A percentile compares a stretch with the other conserved stretches of the same genome.
Conservation (phyloP, 2,888 invertebrate genomes). For the Napeogenes sylphis region DNA sequence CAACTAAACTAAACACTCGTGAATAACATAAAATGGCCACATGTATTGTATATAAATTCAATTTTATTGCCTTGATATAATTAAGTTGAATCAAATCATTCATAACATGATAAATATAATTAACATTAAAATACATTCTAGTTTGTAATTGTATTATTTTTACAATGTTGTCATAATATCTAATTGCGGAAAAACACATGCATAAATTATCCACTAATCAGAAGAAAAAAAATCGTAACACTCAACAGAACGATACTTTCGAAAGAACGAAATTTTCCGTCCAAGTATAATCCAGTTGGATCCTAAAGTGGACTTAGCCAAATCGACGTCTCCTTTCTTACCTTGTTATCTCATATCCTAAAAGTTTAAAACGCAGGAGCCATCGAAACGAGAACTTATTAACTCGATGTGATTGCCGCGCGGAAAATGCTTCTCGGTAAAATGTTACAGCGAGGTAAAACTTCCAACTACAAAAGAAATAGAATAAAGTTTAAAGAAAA, state of each 20-base stretch:
- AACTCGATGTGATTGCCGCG: slow-evolving; percentile 76
- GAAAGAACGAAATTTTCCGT: slow-evolving; percentile 5
- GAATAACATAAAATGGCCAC: too few species aligned
- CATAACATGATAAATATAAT: too few species aligned
- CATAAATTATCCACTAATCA: background rate
- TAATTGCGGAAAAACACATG: background rate
- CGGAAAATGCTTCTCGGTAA: slow-evolving; percentile 69
- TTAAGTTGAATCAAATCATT: too few species aligned
- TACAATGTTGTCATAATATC: too few species aligned
- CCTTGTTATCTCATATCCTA: slow-evolving; percentile 77
- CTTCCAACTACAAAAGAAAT: slow-evolving; percentile 72
- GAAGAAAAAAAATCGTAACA: background rate
- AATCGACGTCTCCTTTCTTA: slow-evolving; percentile 70
- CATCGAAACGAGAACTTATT: slow-evolving; percentile 76
- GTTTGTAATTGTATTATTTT: too few species aligned
- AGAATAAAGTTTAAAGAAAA: slow-evolving; percentile 68
- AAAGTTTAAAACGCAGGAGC: slow-evolving; percentile 76
- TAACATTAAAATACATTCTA: too few species aligned
- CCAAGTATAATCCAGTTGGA: slow-evolving; percentile 16
- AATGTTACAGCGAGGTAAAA: slow-evolving; percentile 74
- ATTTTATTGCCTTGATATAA: too few species aligned
- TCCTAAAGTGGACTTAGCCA: slow-evolving; percentile 65
- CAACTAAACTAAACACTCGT: too few species aligned
- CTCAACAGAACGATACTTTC: background rate
- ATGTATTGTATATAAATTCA: too few species aligned